Conservation (phyloP, 1,140 invertebrate species). For the Hyphantria cunea region DNA sequence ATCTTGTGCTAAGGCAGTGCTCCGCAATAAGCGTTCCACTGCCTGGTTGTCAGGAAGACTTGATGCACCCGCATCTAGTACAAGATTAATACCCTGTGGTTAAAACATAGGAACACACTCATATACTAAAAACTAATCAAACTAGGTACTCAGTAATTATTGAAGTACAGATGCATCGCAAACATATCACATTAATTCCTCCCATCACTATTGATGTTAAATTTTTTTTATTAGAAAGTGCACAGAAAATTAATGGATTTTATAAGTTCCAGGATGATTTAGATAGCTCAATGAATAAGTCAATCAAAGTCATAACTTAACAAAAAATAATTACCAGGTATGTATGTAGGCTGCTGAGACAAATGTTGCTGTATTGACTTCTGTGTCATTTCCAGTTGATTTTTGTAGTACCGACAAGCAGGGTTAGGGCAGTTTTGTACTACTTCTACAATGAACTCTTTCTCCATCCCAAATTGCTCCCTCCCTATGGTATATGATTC, state of each 20-base stretch:
- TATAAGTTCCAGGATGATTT: no score
- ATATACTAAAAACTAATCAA: no score
- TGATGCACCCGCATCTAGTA: conserved; percentile 62
- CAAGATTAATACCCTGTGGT: conserved; percentile 7
- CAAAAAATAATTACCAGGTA: conserved; percentile 59
- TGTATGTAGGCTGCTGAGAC: conserved; percentile 79
- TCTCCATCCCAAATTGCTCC: conserved; percentile 94
- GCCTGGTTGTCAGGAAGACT: conserved; percentile 75
- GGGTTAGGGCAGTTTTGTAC: conserved; percentile 93
- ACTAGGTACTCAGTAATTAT: no score
- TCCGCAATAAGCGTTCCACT: conserved; percentile 75
- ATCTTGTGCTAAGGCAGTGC: conserved; percentile 72
- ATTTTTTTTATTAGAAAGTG: no score
- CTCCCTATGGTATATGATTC: conserved; percentile 93
- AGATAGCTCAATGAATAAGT: background rate
- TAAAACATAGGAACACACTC: background rate
- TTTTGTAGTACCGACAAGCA: conserved; percentile 92
- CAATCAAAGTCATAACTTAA: background rate
- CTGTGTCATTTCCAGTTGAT: conserved; percentile 89
- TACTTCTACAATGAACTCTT: conserved; percentile 93
- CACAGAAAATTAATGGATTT: no score
- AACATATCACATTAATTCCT: no score
- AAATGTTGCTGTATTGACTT: conserved; percentile 81
- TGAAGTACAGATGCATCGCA: no score
- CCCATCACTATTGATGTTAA: no score